Evolutionary conservation across 2,797 vertebrate genomes (phyloP).

Genomic region (Sphaeramia orbicularis): DNA sequence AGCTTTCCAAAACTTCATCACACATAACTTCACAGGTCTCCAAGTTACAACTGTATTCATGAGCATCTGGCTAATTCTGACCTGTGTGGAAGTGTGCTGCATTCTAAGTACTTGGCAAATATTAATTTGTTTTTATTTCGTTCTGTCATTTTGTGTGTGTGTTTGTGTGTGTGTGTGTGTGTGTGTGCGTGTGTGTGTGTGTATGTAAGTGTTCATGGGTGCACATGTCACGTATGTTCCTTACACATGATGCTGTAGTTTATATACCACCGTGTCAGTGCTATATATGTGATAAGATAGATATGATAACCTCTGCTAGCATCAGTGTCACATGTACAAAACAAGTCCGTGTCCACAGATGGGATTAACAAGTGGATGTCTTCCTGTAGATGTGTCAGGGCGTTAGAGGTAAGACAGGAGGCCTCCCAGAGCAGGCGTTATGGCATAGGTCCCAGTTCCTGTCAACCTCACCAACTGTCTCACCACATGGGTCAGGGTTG

Average conservation of each 20-base stretch:
- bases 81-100: constrained; percentile 61
- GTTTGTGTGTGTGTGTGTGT: background rate
- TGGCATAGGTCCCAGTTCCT: constrained; percentile 67
- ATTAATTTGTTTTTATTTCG: constrained; percentile 46
- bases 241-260: background rate
- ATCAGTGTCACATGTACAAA: constrained; percentile 16
- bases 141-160: constrained; percentile 36
- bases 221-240: too few species aligned
- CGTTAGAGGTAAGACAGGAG: constrained; percentile 61
- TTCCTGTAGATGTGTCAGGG: constrained; percentile 51
- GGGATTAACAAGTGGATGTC: constrained; percentile 35
- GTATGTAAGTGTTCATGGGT: background rate
- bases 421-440: constrained; percentile 43
- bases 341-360: constrained; percentile 28
- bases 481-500: constrained; percentile 60
- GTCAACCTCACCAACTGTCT: constrained; percentile 76
- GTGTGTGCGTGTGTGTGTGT: constrained; percentile 11
- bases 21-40: constrained; percentile 56
- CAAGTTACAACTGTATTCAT: constrained; percentile 81
- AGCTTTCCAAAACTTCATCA: constrained; percentile 74
- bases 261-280: background rate
- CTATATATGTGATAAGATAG: background rate
- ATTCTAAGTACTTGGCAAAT: constrained; percentile 64
- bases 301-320: constrained; percentile 7
- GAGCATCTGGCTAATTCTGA: constrained; percentile 81